Evolutionary conservation across 2,113 vertebrate species (phyloP), one percentile per base, ranked within the genome.

Genomic region (Gyps fulvus): DNA sequence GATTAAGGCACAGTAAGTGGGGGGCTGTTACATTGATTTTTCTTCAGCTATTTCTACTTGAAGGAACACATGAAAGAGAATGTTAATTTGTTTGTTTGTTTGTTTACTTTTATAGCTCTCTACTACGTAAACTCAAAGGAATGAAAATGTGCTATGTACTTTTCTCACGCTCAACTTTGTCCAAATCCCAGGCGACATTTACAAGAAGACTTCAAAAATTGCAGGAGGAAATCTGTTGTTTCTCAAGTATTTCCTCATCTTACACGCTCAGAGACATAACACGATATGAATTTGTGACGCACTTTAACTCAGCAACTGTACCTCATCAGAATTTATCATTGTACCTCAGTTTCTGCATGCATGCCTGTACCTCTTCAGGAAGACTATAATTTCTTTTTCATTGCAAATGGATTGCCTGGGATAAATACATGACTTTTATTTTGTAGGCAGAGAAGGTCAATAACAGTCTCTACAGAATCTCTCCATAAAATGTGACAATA

Each of bases 401-500:
- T 52, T 79, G 83, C 78, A 66, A 85, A 85, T 76, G 38, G 43
- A 76, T 79, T 80, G 87, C 63, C 74, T 89, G 25, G 66, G 36
- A 72, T 79, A 86, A 94, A 95, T 62, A 87, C 21, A 52, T 66
- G 74, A 93, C 89, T 94, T 62, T 69, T 76, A 83, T 89, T 82
- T 89, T 79, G 77, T 34, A 71, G 85, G 72, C 66, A 92, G 78
- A 92, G 89, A 80, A 95, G 81, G 90, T 91, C 87, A 95, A 49
- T 63, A 85, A 67, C 40, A 93, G 55, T 61, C 70, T 83, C 32
- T 38, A 40, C 29, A 62, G 67, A 74, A 87, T 71, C 25, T 52
- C 62, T 70, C 81, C 62, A 95, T 93, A 91, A 95, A 95, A 73
- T 63, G 57, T 47, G 72, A 94, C 63, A 65, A 86, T 87, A 87